Evolutionary conservation across 2,888 invertebrate species (phyloP), one percentile per base, ranked within the genome.

Genomic region (Diplazon laetatorius): DNA sequence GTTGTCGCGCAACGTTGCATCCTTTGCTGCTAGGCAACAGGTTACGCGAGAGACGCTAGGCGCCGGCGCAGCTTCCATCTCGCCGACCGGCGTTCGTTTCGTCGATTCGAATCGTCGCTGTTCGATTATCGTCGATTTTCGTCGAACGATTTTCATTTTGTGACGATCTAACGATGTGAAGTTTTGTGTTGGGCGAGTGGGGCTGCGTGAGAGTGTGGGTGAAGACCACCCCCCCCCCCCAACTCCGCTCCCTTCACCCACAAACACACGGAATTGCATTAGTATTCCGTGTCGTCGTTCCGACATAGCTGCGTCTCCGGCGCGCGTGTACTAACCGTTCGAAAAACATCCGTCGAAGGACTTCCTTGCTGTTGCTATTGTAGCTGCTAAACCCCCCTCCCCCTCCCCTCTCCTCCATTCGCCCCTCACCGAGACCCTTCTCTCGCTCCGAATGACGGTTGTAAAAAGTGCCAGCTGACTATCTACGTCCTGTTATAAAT

Each of bases 1-100:
- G 14, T 30, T 5, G 44, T 59, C 50, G 57, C 14, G 35, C 35
- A 6, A 25, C n/a, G 50, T 50, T 69, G 79, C 73, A 60, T 76
- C 76, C 66, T 30, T 71, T 78, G 82, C 84, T 82, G 88, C 88
- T 87, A 89, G 87, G 90, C 90, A 90, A 90, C 90, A 90, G 89
- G 89, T 89, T 84, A 75, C 75, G 80, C 78, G 65, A 80, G 69
- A 81, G 85, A 85, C 85, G 87, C 86, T 79, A 78, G 85, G 86
- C 88, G 87, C 88, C 87, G 88, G 88, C 88, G 88, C 88, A 84
- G 70, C 35, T 60, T 68, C 48, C 71, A 65, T 16, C 57, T 37
- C 63, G 76, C 69, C 76, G 76, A 78, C 39, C 25, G 72, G 65
- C 69, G 69, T 59, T 57, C 69, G 25, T 20, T 66, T 20, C n/a